Conservation (phyloP, 2,797 vertebrate genomes). For the Siniperca obscura region DNA sequence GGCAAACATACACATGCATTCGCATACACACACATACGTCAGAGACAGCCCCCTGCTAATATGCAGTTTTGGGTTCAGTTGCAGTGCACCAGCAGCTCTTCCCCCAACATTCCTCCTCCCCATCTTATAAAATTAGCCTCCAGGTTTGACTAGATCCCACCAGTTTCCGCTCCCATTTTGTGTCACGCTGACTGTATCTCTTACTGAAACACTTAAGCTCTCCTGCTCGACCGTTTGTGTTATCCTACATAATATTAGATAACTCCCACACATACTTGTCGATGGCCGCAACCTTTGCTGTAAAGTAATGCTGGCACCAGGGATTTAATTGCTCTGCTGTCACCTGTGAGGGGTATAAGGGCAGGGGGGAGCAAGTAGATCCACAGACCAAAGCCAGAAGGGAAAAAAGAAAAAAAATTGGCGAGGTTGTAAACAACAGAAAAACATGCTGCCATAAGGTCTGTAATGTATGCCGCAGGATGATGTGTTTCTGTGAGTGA, state of each 20-base stretch:
- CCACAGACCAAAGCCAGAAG: constrained; percentile 39
- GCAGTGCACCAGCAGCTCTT: constrained; percentile 61
- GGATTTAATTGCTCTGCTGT: constrained; percentile 50
- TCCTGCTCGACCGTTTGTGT: constrained; percentile 33
- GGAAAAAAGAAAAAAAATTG: not conserved
- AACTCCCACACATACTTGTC: constrained; percentile 46
- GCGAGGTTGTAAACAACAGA: constrained; percentile 54
- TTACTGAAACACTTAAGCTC: constrained; percentile 36
- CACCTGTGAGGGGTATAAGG: constrained; percentile 37
- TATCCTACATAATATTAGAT: constrained; percentile 48
- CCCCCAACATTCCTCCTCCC: constrained; percentile 58
- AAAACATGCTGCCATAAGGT: constrained; percentile 73
- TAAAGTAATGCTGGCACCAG: constrained; percentile 33
- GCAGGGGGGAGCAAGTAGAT: constrained; percentile 36
- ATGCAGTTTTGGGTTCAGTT: constrained; percentile 71
- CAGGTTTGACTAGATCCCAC: constrained; percentile 59
- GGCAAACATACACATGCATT: constrained; percentile 45
- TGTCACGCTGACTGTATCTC: constrained; percentile 53
- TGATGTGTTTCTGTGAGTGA: constrained; percentile 70
- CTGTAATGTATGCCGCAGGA: constrained; percentile 56
- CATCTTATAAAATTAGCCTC: constrained; percentile 63
- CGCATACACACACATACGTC: constrained; percentile 65
- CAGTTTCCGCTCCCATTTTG: constrained; percentile 44
- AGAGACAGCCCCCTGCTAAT: constrained; percentile 65
- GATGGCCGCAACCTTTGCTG: constrained; percentile 35